Evolutionary conservation across 2,888 invertebrate genomes (phyloP), one percentile per base, ranked within the genome.

Genomic region (Camptogramma bilineatum): DNA sequence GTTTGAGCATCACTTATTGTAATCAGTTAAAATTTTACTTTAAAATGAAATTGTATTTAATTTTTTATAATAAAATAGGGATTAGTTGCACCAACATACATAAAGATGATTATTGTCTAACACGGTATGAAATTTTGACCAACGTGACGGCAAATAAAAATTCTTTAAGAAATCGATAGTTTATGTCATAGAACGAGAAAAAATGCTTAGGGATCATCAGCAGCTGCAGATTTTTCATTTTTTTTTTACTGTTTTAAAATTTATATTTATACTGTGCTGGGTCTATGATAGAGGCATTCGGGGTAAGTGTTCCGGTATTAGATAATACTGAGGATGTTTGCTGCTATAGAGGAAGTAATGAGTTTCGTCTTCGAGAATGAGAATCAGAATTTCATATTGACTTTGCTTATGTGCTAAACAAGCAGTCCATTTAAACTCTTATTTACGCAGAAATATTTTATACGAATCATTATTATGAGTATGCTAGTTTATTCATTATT

Each of bases 271-370:
- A 58, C 42, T 58, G 58, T 58, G 58, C 28, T 34, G 55, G 55
- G 55, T 52, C 28, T 52, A 52, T 59, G 52, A 52, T 59, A 47
- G 47, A 59, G 46, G 46, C 52, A 47, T 52, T 52, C 31, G 52
- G 46, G 47, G 59, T 39, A 50, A 57, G 50, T 39, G 56, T 57
- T 57, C 50, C 57, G 57, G 57, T 39, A 56, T 50, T 48, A 57
- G 50, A 57, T 57, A 50, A 50, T 57, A 39, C 50, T 42, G 50
- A 55, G 55, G 34, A 55, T 55, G 55, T 55, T 55, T 55, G 19
- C 47, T 55, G 34, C 47, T 28, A 10, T 28, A 52, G 42, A 51
- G 51, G 42, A 55, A 55, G 34, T 34, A 47, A 19, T 31, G 46
- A 52, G 13, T 18, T 46, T 8, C 4, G 18, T 47, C n/a, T 19